phyloP scores from a whole-genome alignment of 2,113 vertebrate genomes.

The Natator depressus region DNA sequence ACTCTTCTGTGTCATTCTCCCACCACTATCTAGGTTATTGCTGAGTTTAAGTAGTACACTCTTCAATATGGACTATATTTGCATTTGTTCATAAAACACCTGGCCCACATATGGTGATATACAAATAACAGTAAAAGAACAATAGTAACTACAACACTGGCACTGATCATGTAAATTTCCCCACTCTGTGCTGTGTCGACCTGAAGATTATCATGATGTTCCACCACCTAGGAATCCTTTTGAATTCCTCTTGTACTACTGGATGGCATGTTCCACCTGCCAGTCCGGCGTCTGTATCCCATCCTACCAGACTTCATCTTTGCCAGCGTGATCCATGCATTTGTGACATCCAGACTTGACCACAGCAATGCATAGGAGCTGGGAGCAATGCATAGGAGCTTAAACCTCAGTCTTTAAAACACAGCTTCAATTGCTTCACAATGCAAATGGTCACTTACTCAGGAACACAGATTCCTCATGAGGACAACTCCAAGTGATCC shows the following conservation, averaged over 20 bases:
- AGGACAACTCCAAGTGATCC: neutral
- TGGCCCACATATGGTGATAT: neutral
- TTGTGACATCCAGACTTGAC: neutral
- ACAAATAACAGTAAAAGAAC: neutral
- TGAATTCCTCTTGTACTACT: too few species aligned
- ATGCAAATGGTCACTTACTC: neutral
- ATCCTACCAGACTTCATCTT: neutral
- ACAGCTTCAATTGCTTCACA: neutral
- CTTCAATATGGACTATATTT: neutral
- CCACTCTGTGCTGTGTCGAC: neutral
- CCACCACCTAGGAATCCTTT: neutral
- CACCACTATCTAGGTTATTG: neutral
- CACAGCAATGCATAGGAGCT: neutral
- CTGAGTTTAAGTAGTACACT: neutral
- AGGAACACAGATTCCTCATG: neutral
- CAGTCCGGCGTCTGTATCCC: neutral
- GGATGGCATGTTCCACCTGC: neutral
- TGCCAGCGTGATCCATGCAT: neutral
- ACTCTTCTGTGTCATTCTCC: neutral
- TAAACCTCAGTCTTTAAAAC: neutral
- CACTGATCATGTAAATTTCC: neutral
- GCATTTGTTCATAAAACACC: neutral
- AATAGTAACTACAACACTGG: neutral
- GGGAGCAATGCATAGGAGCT: neutral
- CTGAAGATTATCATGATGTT: neutral